A percentile compares a stretch with the other conserved stretches of the same genome.
phyloP scores from a whole-genome alignment of 2,888 invertebrate species.

The Sphaerolaimus hirsutus region DNA sequence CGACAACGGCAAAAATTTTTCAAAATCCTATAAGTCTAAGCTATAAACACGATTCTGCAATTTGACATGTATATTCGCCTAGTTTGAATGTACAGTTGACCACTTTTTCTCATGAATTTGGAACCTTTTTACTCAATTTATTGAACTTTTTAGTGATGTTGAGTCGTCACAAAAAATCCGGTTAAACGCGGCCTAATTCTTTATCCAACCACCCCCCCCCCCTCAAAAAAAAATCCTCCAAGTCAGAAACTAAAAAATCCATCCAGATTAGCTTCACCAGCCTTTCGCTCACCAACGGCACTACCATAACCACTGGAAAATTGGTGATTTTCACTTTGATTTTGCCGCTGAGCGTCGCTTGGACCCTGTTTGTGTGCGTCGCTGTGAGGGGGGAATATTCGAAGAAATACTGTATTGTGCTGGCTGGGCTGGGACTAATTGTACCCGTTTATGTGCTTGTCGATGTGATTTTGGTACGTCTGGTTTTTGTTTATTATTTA shows the following conservation, averaged over 20 bases:
- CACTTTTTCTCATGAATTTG: too few relatives aligned
- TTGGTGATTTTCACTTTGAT: slow-evolving; percentile 17
- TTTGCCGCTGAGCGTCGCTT: slow-evolving; percentile 1
- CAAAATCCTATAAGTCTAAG: too few relatives aligned
- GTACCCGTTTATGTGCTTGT: not conserved
- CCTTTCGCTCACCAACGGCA: slow-evolving; percentile 18
- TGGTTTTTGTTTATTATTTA: not conserved
- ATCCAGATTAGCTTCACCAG: slow-evolving; percentile 22
- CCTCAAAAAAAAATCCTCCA: not conserved
- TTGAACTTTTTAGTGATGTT: too few relatives aligned
- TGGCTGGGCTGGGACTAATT: not conserved
- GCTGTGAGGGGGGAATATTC: not conserved
- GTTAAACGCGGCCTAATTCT: too few relatives aligned
- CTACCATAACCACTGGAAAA: slow-evolving; percentile 12
- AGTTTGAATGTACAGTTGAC: too few relatives aligned
- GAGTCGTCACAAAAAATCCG: too few relatives aligned
- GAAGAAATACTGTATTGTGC: not conserved
- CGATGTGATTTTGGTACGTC: not conserved
- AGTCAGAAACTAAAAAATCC: not conserved
- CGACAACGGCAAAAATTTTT: too few relatives aligned
- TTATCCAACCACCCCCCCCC: too few relatives aligned
- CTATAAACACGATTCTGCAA: too few relatives aligned
- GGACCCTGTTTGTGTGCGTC: not conserved
- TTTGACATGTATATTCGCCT: too few relatives aligned
- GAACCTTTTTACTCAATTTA: too few relatives aligned